A percentile compares a stretch with the other conserved stretches of the same genome.
These are phyloP conservation scores for Pseudochirops corinnae DNA, from an alignment of 2,797 vertebrate genomes.

Conservation along the genomic window DNA sequence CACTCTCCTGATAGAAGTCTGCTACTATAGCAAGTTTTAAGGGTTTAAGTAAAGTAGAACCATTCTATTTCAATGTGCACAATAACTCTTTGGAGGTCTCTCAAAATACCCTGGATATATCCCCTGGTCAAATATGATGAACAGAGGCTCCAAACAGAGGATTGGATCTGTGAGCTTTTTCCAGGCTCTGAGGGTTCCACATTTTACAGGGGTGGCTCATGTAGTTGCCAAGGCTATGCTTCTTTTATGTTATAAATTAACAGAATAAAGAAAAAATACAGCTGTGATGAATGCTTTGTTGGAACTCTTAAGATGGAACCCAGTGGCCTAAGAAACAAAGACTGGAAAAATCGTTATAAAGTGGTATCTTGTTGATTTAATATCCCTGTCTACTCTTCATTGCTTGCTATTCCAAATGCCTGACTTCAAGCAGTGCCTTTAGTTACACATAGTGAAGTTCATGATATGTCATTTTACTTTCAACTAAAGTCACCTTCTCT, in stretches of 20 bases:
- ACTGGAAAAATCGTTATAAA: not conserved
- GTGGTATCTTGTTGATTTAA: rapidly evolving
- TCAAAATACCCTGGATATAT: not conserved
- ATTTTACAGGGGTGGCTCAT: not conserved
- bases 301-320: not conserved
- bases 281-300: no score
- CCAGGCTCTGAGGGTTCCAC: not conserved
- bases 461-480: not conserved
- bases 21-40: not conserved
- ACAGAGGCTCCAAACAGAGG: rapidly evolving
- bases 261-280: not conserved
- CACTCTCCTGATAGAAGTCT: not conserved
- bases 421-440: not conserved
- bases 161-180: not conserved
- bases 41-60: not conserved
- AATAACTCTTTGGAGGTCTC: not conserved
- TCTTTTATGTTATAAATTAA: not conserved
- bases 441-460: no score
- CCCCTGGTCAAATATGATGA: rapidly evolving
- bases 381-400: not conserved
- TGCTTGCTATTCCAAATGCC: not conserved
- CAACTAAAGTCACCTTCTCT: rapidly evolving
- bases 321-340: not conserved
- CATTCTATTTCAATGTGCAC: not conserved
- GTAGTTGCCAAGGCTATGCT: not conserved